Evolutionary conservation across 2,888 invertebrate genomes (phyloP).

Genomic region (Hemaris fuciformis): DNA sequence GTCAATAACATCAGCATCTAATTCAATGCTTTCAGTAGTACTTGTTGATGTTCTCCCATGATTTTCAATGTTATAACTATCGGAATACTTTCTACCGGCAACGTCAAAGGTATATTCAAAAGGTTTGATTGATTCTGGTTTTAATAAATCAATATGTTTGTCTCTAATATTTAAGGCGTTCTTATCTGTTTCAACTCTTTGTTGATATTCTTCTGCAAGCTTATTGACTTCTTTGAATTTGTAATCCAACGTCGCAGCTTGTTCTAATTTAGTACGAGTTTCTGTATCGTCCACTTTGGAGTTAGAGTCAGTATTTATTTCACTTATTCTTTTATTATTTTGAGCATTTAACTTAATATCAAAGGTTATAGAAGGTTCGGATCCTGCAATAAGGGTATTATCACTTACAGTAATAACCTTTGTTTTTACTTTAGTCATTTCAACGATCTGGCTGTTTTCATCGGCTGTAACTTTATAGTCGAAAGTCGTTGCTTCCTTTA

Average conservation of each 20-base stretch:
- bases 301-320: background rate
- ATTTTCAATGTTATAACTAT: too few relatives aligned
- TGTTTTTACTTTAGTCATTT: background rate
- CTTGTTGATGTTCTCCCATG: too few relatives aligned
- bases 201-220: background rate
- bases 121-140: background rate
- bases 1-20: too few relatives aligned
- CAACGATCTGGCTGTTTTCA: background rate
- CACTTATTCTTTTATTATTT: too few relatives aligned
- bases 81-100: too few relatives aligned
- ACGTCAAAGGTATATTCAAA: background rate
- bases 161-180: too few relatives aligned
- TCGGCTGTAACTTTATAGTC: background rate
- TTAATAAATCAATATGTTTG: background rate
- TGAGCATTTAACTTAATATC: too few relatives aligned
- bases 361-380: background rate
- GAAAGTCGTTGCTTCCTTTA: background rate
- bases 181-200: background rate
- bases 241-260: background rate
- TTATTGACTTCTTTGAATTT: background rate
- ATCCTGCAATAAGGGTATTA: background rate
- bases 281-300: background rate
- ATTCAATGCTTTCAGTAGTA: too few relatives aligned
- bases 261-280: background rate
- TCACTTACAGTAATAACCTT: background rate